Percentiles rank a stretch among this genome's conserved stretches.
Evolutionary conservation across 2,113 vertebrate genomes (phyloP).

Genomic region (Zosterops hypoxanthus): DNA sequence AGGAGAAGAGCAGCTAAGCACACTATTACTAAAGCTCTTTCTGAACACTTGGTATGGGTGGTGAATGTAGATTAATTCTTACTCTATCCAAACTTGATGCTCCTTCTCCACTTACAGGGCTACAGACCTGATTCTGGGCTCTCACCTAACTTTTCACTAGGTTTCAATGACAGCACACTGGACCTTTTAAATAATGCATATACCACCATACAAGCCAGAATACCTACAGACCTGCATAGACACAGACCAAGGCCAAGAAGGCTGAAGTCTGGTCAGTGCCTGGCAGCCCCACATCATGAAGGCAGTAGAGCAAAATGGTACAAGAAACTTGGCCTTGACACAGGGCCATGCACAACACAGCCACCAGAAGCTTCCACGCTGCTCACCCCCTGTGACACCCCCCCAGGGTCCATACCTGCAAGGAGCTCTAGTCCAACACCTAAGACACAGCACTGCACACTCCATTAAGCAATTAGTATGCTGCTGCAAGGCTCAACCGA

Average conservation of each 20-base stretch:
- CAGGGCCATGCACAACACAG: not conserved
- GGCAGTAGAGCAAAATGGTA: not conserved
- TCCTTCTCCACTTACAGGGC: not conserved
- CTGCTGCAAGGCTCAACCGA: not conserved
- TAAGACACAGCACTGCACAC: not conserved
- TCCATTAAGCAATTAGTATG: not conserved
- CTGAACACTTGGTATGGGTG: not conserved
- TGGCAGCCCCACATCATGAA: not conserved
- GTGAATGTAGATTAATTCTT: not conserved
- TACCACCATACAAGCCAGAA: not conserved
- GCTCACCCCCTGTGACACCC: not conserved
- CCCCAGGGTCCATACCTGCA: not conserved
- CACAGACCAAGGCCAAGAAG: not conserved
- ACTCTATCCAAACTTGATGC: not conserved
- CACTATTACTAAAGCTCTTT: not conserved
- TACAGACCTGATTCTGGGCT: not conserved
- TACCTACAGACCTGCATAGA: fast-evolving
- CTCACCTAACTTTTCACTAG: not conserved
- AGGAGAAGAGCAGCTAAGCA: not conserved
- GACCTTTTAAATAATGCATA: not conserved
- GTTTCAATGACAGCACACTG: not conserved
- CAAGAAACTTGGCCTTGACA: not conserved
- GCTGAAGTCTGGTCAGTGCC: not conserved
- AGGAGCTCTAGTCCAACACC: not conserved
- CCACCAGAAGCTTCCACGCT: not conserved